phyloP scores from a whole-genome alignment of 2,797 vertebrate species.

The Pipistrellus pipistrellus region DNA sequence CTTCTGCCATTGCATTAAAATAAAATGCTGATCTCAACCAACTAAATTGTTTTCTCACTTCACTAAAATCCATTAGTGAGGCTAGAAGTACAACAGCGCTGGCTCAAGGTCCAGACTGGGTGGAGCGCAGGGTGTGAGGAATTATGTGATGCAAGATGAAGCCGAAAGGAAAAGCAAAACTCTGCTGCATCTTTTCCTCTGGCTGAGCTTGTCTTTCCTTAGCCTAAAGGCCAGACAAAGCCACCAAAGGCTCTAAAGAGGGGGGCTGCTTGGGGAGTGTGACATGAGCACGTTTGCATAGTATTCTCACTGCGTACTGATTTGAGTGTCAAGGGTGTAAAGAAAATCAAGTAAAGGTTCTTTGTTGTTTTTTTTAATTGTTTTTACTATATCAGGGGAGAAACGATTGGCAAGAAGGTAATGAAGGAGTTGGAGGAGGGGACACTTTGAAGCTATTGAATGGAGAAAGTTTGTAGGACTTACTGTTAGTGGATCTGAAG shows the following conservation, averaged over 20 bases:
- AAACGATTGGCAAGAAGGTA: not conserved
- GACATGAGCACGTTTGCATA: not conserved
- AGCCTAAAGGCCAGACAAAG: not conserved
- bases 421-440: not conserved
- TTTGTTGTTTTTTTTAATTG: too few species aligned
- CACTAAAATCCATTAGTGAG: conserved; percentile 3
- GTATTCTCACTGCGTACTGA: not conserved
- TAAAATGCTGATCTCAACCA: conserved; percentile 37
- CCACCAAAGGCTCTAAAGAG: not conserved
- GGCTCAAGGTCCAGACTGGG: not conserved
- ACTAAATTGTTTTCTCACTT: conserved; percentile 43
- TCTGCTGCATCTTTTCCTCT: not conserved
- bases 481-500: not conserved
- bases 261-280: not conserved
- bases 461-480: not conserved
- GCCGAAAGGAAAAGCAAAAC: not conserved
- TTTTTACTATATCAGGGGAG: not conserved
- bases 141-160: not conserved
- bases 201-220: not conserved
- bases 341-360: not conserved
- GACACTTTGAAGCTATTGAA: not conserved
- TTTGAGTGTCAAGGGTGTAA: not conserved
- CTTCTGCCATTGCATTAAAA: conserved; percentile 46
- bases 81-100: not conserved
- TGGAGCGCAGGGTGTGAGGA: not conserved